Percentiles rank a stretch among this genome's conserved stretches.
phyloP scores from a whole-genome alignment of 2,113 vertebrate genomes.

The Corvus hawaiiensis region DNA sequence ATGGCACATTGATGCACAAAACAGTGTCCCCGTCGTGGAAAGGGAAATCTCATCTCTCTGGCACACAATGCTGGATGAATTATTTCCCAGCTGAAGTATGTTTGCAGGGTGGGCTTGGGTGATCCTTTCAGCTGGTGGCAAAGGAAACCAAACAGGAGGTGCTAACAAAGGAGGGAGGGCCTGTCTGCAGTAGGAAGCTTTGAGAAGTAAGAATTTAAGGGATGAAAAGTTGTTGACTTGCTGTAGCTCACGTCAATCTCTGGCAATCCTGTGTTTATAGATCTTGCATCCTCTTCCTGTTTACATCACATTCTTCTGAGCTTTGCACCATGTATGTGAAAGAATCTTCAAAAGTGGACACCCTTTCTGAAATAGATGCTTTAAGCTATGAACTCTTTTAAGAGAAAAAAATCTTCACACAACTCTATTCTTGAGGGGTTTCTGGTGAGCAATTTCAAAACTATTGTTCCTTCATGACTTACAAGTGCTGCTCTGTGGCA shows the following conservation, averaged over 20 bases:
- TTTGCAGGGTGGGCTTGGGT: not conserved
- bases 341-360: constrained; percentile 10
- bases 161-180: not conserved
- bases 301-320: not conserved
- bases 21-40: not conserved
- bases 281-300: not conserved
- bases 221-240: not conserved
- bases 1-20: accelerated
- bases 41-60: not conserved
- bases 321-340: constrained; percentile 1
- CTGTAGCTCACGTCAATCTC: not conserved
- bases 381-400: not conserved
- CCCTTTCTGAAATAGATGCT: constrained; percentile 1
- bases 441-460: not conserved
- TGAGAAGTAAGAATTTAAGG: not conserved
- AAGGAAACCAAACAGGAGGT: not conserved
- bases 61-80: not conserved
- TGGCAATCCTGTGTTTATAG: not conserved
- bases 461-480: not conserved
- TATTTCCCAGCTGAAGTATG: not conserved
- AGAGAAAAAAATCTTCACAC: not conserved
- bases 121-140: not conserved
- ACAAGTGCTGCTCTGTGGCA: not conserved
- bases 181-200: not conserved
- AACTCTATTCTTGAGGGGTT: not conserved